Evolutionary conservation across 2,797 vertebrate genomes (phyloP).

Genomic region (Taeniopygia guttata): DNA sequence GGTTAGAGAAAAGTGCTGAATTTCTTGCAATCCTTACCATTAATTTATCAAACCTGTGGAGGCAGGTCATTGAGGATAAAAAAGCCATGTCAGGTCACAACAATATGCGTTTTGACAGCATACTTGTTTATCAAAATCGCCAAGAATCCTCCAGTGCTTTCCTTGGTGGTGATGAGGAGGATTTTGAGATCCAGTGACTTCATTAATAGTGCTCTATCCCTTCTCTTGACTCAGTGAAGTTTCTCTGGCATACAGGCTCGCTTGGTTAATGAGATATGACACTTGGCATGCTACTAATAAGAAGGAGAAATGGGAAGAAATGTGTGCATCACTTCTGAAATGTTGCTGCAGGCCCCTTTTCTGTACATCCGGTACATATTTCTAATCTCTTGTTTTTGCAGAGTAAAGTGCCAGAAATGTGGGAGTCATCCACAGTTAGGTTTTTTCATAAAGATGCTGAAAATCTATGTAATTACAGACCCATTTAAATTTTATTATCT

Average conservation of each 20-base stretch:
- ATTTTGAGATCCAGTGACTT: slow-evolving; percentile 21
- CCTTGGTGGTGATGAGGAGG: not conserved
- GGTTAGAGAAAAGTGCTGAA: not conserved
- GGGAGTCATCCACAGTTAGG: slow-evolving; percentile 44
- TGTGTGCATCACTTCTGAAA: slow-evolving; percentile 51
- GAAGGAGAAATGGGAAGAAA: slow-evolving; percentile 41
- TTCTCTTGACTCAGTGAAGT: slow-evolving; percentile 3
- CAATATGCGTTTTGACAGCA: not conserved
- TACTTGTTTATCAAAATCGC: not conserved
- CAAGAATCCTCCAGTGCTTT: not conserved
- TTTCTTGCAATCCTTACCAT: not conserved
- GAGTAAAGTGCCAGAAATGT: slow-evolving; percentile 27
- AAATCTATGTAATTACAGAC: slow-evolving; percentile 71
- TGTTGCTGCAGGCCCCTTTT: slow-evolving; percentile 57
- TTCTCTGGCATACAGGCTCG: not conserved
- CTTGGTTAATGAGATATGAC: slow-evolving; percentile 54
- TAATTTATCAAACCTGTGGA: not conserved
- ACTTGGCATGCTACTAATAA: slow-evolving; percentile 60
- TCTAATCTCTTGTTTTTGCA: slow-evolving; percentile 65
- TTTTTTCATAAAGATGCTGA: slow-evolving; percentile 62
- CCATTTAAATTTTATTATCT: slow-evolving; percentile 69
- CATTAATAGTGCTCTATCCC: not conserved
- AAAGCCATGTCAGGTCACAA: not conserved
- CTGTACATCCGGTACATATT: slow-evolving; percentile 53
- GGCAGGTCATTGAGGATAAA: not conserved